Conservation (phyloP, 2,113 vertebrate species). For the Channa argus region DNA sequence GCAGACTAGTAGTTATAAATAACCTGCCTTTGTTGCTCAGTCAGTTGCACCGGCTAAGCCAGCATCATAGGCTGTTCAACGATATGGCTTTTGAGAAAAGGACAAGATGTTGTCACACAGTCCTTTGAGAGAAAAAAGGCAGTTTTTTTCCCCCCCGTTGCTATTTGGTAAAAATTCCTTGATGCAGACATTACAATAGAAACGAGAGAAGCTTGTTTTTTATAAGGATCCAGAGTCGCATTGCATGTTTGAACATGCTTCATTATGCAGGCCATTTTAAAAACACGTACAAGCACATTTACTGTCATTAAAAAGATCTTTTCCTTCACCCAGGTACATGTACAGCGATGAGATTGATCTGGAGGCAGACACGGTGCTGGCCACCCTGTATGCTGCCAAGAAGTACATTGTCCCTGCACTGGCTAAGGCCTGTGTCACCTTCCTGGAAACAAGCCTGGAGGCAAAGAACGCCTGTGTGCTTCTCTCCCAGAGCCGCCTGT, state of each 20-base stretch:
- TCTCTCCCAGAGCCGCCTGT: constrained; percentile 97
- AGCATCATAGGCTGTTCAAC: neutral
- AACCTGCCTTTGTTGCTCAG: constrained; percentile 50
- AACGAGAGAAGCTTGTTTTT: neutral
- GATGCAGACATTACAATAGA: neutral
- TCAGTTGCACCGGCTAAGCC: constrained; percentile 15
- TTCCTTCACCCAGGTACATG: constrained; percentile 87
- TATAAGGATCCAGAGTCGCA: neutral
- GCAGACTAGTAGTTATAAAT: constrained; percentile 64
- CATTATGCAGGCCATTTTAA: too few species aligned
- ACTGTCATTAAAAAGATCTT: neutral
- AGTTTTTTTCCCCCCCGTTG: constrained; percentile 1
- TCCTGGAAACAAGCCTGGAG: constrained; percentile 96
- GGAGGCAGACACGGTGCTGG: constrained; percentile 96
- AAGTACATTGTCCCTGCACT: constrained; percentile 96
- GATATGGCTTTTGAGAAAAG: neutral
- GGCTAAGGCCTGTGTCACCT: constrained; percentile 94
- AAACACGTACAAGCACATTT: neutral
- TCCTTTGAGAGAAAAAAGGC: constrained; percentile 8
- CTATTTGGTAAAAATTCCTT: neutral
- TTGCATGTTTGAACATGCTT: neutral
- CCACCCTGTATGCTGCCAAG: constrained; percentile 96
- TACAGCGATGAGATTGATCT: constrained; percentile 98
- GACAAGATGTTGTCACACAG: neutral
- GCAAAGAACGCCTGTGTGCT: constrained; percentile 96